Percentiles rank a stretch among this genome's conserved stretches.
These are phyloP conservation scores for Spialia ferax DNA, from an alignment of 2,888 invertebrate genomes.

Conservation along the genomic window DNA sequence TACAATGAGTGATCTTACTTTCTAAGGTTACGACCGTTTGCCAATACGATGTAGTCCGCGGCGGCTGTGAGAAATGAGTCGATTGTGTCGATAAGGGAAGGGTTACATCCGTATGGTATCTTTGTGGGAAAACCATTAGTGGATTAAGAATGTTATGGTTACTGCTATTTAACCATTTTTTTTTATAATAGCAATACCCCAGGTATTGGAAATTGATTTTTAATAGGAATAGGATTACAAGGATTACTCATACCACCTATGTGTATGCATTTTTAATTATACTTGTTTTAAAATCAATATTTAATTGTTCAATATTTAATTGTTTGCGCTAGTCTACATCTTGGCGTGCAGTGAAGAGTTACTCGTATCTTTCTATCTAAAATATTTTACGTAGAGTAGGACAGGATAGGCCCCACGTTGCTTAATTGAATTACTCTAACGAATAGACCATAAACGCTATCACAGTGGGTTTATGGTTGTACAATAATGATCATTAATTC, in stretches of 20 bases:
- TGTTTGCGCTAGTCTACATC: no score
- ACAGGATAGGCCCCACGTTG: background rate
- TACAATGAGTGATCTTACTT: slow-evolving; percentile 55
- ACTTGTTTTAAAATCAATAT: no score
- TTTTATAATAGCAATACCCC: no score
- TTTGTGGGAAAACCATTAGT: slow-evolving; percentile 26
- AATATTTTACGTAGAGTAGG: background rate
- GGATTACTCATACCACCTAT: no score
- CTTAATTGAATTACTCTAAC: slow-evolving; percentile 24
- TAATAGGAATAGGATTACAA: no score
- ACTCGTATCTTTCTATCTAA: no score
- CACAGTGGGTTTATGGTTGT: slow-evolving; percentile 10
- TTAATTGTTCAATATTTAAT: no score
- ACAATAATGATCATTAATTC: slow-evolving; percentile 32
- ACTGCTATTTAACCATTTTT: no score
- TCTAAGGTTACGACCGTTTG: slow-evolving; percentile 59
- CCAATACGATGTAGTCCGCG: slow-evolving; percentile 48
- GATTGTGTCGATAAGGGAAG: slow-evolving; percentile 42
- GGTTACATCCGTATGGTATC: slow-evolving; percentile 21
- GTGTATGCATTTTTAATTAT: no score
- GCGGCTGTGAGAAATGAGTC: slow-evolving; percentile 46
- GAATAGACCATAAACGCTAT: slow-evolving; percentile 24
- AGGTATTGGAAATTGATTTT: no score
- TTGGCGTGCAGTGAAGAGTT: no score
- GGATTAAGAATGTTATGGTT: slow-evolving; percentile 3